phyloP scores from a whole-genome alignment of 2,888 invertebrate species.

The Ophioninae sp. region DNA sequence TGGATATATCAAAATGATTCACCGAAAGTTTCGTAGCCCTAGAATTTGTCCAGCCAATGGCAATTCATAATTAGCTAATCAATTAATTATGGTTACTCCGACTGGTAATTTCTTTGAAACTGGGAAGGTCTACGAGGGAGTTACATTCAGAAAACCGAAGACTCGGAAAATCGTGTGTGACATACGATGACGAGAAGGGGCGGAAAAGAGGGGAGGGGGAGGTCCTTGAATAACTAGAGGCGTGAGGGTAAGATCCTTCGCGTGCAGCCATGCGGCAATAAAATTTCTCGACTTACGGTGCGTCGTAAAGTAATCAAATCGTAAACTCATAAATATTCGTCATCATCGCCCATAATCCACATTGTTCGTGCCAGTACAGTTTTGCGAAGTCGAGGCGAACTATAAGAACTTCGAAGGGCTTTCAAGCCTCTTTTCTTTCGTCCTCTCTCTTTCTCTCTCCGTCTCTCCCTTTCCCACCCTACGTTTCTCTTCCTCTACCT shows the following conservation, averaged over 20 bases:
- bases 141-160: not conserved
- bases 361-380: constrained; percentile 66
- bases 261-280: constrained; percentile 65
- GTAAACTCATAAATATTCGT: constrained; percentile 78
- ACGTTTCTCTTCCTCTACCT: constrained; percentile 15
- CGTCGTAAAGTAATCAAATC: constrained; percentile 73
- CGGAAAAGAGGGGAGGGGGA: not conserved
- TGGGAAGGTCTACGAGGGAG: not conserved
- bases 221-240: constrained; percentile 28
- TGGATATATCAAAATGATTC: not conserved
- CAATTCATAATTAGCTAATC: not conserved
- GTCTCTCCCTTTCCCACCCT: constrained; percentile 7
- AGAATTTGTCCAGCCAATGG: not conserved
- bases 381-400: constrained; percentile 52
- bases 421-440: constrained; percentile 15
- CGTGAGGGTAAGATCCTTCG: constrained; percentile 63
- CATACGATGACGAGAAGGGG: constrained; percentile 1
- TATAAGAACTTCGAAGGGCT: constrained; percentile 14
- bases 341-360: constrained; percentile 77
- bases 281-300: constrained; percentile 43
- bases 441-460: not conserved
- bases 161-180: constrained; percentile 39
- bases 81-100: not conserved
- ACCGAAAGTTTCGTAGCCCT: not conserved
- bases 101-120: not conserved